A percentile compares a stretch with the other conserved stretches of the same genome.
Evolutionary conservation across 92 coral and sea anemone species (phyloP).

Genomic region (Diadumene lineata): DNA sequence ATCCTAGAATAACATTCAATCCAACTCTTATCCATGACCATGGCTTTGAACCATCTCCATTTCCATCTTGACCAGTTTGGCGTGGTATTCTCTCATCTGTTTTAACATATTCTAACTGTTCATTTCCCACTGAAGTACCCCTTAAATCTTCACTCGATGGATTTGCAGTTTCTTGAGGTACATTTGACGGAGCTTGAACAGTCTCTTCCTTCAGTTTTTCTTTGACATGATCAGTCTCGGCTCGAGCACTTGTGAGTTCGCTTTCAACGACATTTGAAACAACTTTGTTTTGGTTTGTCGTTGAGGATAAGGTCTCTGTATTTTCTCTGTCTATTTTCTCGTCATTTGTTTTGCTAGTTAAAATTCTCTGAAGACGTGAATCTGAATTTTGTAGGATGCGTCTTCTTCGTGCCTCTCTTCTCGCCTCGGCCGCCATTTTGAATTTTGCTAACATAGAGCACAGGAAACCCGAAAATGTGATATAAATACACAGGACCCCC

Average conservation of each 20-base stretch:
- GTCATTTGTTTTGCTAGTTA: conserved; percentile 45
- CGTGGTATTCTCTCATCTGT: neutral
- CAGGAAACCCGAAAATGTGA: conserved; percentile 25
- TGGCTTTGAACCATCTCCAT: neutral
- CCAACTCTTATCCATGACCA: conserved; percentile 22
- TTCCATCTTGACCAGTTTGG: neutral
- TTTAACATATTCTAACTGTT: neutral
- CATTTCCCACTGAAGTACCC: neutral
- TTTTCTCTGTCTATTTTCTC: neutral
- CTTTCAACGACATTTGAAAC: neutral
- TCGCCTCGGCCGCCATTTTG: conserved; percentile 47
- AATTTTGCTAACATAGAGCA: neutral
- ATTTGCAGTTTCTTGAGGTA: neutral
- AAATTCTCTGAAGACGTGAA: conserved; percentile 59
- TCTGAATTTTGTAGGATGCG: conserved; percentile 64
- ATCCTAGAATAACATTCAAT: conserved; percentile 39
- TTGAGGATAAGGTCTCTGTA: neutral
- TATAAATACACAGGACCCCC: neutral
- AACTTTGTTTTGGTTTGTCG: neutral
- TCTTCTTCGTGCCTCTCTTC: conserved; percentile 65
- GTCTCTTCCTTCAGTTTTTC: too few relatives aligned
- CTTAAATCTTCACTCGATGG: neutral
- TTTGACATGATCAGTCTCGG: too few relatives aligned
- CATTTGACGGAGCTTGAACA: too few relatives aligned
- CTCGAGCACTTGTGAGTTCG: neutral